phyloP scores from a whole-genome alignment of 1,140 invertebrate species.

The Liolophura sinensis region DNA sequence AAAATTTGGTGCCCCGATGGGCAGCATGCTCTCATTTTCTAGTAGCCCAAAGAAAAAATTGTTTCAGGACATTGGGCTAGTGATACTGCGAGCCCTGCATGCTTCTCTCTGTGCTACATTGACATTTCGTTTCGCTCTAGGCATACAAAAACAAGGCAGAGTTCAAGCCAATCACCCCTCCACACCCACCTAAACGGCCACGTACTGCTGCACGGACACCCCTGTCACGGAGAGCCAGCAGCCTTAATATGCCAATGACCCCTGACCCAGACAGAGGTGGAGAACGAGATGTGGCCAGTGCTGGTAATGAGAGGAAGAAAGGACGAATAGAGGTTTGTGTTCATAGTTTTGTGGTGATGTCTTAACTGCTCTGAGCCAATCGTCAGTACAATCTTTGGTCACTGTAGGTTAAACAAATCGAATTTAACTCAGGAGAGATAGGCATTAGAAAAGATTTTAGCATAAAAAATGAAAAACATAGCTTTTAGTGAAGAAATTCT shows the following conservation, averaged over 20 bases:
- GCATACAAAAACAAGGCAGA: not conserved
- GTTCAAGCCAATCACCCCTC: slow-evolving; percentile 26
- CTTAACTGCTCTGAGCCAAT: too few species aligned
- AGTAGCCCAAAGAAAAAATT: too few species aligned
- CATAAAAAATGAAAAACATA: slow-evolving; percentile 22
- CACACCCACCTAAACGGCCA: slow-evolving; percentile 31
- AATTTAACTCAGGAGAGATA: not conserved
- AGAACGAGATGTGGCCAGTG: not conserved
- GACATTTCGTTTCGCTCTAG: slow-evolving; percentile 2
- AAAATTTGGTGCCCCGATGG: too few species aligned
- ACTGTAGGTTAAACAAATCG: not conserved
- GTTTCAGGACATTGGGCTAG: too few species aligned
- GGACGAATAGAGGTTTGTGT: slow-evolving; percentile 39
- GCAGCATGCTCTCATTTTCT: too few species aligned
- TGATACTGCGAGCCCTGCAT: too few species aligned
- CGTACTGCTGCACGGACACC: slow-evolving; percentile 10
- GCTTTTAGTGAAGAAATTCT: slow-evolving; percentile 20
- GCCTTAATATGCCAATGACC: not conserved
- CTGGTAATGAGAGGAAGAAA: slow-evolving; percentile 15
- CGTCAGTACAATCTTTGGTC: not conserved
- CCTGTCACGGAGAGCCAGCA: not conserved
- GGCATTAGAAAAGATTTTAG: slow-evolving; percentile 25
- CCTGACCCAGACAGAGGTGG: not conserved
- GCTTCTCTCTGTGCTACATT: not conserved
- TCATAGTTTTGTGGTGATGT: not conserved